Conservation (phyloP, 2,888 invertebrate species). For the Hypena proboscidalis region DNA sequence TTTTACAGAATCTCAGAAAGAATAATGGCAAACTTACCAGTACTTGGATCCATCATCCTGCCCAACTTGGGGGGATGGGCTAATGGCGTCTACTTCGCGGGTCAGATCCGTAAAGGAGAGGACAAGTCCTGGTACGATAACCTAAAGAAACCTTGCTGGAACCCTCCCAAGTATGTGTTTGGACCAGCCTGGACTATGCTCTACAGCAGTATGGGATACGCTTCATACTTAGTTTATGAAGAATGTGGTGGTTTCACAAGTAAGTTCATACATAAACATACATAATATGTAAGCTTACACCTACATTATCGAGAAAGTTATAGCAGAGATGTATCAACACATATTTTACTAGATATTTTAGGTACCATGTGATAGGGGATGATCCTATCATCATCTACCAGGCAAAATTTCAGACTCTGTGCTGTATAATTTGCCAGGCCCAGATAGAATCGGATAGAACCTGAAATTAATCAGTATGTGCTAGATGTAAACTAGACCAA, state of each 20-base stretch:
- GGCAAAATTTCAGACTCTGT: too few relatives aligned
- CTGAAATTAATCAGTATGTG: too few relatives aligned
- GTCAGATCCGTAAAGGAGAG: conserved; percentile 81
- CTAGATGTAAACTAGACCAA: too few relatives aligned
- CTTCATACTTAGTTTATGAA: conserved; percentile 92
- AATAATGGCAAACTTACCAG: conserved; percentile 66
- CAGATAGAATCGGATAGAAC: too few relatives aligned
- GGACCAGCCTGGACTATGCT: conserved; percentile 92
- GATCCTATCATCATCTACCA: too few relatives aligned
- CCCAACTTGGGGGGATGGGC: conserved; percentile 66
- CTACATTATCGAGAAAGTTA: too few relatives aligned
- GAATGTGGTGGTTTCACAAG: conserved; percentile 91
- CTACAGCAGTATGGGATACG: conserved; percentile 93
- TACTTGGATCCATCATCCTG: conserved; percentile 66
- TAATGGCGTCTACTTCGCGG: conserved; percentile 87
- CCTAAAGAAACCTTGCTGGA: conserved; percentile 85
- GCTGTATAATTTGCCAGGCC: too few relatives aligned
- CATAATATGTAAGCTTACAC: too few relatives aligned
- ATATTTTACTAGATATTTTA: too few relatives aligned
- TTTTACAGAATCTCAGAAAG: conserved; percentile 46
- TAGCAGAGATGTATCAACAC: too few relatives aligned
- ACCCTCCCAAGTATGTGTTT: conserved; percentile 93
- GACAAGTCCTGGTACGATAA: conserved; percentile 68
- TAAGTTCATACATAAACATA: conserved; percentile 39
- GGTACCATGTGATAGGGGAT: too few relatives aligned